Evolutionary conservation across 2,797 vertebrate genomes (phyloP).

Genomic region (Enoplosus armatus): DNA sequence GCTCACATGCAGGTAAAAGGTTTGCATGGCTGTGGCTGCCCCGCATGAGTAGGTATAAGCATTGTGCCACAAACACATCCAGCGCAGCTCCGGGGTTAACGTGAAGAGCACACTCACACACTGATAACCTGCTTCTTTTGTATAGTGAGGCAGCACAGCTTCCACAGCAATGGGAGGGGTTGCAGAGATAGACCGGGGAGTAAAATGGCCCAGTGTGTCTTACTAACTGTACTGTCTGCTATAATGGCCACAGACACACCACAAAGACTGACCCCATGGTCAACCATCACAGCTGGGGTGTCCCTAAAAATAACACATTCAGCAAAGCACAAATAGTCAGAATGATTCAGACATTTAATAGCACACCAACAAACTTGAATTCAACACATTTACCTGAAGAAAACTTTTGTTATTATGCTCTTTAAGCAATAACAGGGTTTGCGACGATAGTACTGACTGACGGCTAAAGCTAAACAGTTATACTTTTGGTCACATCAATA

Average conservation of each 20-base stretch:
- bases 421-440: not conserved
- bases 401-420: not conserved
- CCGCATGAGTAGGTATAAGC: not conserved
- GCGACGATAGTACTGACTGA: not conserved
- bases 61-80: slow-evolving; percentile 11
- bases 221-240: slow-evolving; percentile 28
- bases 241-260: slow-evolving; percentile 22
- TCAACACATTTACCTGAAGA: not conserved
- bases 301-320: slow-evolving; percentile 3
- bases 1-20: slow-evolving; percentile 4
- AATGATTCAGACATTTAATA: not conserved
- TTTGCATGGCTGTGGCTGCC: slow-evolving; percentile 8
- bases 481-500: not conserved
- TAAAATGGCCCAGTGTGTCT: slow-evolving; percentile 32
- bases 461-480: slow-evolving; percentile 2
- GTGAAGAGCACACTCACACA: slow-evolving; percentile 23
- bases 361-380: not conserved
- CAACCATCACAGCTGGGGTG: slow-evolving; percentile 4
- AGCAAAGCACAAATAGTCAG: not conserved
- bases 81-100: slow-evolving; percentile 23
- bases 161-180: slow-evolving; percentile 37
- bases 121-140: slow-evolving; percentile 21
- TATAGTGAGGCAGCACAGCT: slow-evolving; percentile 11
- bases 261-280: slow-evolving; percentile 24
- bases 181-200: slow-evolving; percentile 22